Conservation (phyloP, 2,797 vertebrate genomes). For the Myotis pilosus region DNA sequence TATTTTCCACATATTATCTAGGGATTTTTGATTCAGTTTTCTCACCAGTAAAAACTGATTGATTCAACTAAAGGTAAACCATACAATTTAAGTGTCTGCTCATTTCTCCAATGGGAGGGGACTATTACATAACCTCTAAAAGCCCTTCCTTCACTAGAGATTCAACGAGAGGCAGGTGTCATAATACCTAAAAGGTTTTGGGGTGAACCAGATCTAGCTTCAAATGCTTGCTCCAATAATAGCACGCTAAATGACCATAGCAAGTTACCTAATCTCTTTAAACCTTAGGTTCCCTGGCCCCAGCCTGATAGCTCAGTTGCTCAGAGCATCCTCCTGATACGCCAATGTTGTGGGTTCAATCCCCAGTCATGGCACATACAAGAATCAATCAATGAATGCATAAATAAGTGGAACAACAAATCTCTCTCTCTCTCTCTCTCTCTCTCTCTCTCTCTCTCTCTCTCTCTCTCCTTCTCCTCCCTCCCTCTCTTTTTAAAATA, state of each 20-base stretch:
- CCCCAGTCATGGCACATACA: not conserved
- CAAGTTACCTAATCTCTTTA: not conserved
- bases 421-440: too few species aligned
- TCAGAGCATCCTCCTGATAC: not conserved
- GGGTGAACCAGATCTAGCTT: not conserved
- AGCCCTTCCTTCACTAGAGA: not conserved
- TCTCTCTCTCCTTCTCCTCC: too few species aligned
- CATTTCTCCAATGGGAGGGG: not conserved
- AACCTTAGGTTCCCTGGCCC: not conserved
- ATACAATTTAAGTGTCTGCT: not conserved
- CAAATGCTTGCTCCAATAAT: not conserved
- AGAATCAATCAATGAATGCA: not conserved
- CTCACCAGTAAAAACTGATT: not conserved
- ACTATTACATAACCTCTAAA: not conserved
- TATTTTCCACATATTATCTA: not conserved
- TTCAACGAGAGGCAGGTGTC: not conserved
- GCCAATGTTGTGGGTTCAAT: not conserved
- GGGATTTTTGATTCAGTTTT: not conserved
- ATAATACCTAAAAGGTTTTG: not conserved
- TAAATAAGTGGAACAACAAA: not conserved
- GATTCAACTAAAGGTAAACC: not conserved
- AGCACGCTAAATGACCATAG: not conserved
- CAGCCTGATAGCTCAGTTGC: not conserved
- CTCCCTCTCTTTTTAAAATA: not conserved
- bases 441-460: too few species aligned